These are phyloP conservation scores for Myripristis jacobus DNA, from an alignment of 2,797 vertebrate species.

Conservation along the genomic window DNA sequence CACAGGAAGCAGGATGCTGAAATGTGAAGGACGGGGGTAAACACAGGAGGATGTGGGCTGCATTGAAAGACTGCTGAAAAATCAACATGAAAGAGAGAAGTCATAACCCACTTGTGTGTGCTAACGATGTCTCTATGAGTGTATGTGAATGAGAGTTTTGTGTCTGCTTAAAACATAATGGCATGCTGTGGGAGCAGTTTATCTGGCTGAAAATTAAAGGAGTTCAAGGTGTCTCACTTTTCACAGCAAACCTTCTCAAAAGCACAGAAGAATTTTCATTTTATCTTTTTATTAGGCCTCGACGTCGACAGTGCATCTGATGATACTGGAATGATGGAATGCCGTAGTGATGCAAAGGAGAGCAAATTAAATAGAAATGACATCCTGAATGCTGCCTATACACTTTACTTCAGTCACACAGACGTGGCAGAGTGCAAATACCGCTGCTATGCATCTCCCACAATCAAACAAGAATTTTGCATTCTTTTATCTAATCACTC, in stretches of 20 bases:
- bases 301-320: conserved; percentile 69
- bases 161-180: conserved; percentile 73
- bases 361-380: conserved; percentile 78
- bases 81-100: conserved; percentile 68
- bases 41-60: conserved; percentile 57
- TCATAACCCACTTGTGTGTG: conserved; percentile 74
- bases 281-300: conserved; percentile 45
- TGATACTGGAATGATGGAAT: conserved; percentile 72
- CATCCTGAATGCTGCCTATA: conserved; percentile 69
- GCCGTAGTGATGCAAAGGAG: conserved; percentile 63
- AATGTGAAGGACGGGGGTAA: conserved; percentile 77
- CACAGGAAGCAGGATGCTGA: conserved; percentile 61
- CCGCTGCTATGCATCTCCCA: conserved; percentile 63
- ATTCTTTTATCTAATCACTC: conserved; percentile 79
- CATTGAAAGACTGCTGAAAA: conserved; percentile 53
- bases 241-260: conserved; percentile 59
- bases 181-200: conserved; percentile 58
- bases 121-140: conserved; percentile 65
- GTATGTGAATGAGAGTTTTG: conserved; percentile 61
- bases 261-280: conserved; percentile 65
- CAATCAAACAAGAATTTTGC: conserved; percentile 74
- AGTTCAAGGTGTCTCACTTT: conserved; percentile 76
- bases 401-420: conserved; percentile 73
- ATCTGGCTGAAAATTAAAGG: conserved; percentile 71
- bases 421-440: conserved; percentile 74